These are phyloP conservation scores for Gallinago solitaria DNA, from an alignment of 2,797 vertebrate species.

Conservation along the genomic window DNA sequence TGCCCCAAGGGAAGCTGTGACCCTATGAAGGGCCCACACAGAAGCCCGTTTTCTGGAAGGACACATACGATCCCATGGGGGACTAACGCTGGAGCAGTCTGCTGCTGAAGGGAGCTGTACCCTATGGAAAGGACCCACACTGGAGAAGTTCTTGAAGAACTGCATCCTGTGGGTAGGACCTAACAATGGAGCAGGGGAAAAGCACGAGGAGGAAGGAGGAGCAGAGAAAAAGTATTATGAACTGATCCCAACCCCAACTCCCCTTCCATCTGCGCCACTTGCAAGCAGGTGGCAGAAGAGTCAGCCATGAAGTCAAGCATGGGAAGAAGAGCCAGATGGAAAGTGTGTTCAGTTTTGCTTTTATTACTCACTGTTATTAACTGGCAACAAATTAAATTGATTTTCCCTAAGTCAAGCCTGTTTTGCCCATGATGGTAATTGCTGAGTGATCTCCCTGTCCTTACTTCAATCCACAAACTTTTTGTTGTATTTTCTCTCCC, in stretches of 20 bases:
- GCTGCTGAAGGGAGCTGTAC: not conserved
- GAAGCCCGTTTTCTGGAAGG: not conserved
- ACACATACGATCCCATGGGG: not conserved
- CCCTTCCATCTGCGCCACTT: rapidly evolving
- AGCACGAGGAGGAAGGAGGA: not conserved
- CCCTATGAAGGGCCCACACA: rapidly evolving
- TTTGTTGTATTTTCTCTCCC: not conserved
- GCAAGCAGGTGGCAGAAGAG: not conserved
- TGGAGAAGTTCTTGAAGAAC: not conserved
- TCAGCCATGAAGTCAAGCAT: not conserved
- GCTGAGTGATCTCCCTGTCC: not conserved
- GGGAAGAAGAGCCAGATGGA: not conserved
- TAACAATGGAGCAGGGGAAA: not conserved
- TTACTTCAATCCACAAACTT: rapidly evolving
- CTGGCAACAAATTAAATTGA: not conserved
- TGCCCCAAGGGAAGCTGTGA: not conserved
- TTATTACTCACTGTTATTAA: not conserved
- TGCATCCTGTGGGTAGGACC: not conserved
- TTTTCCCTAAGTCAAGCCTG: not conserved
- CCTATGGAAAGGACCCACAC: not conserved
- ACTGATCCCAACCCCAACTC: not conserved
- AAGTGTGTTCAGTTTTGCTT: not conserved
- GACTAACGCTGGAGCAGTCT: not conserved
- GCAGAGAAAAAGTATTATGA: not conserved
- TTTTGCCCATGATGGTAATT: not conserved